These are phyloP conservation scores for Hylaea fasciaria DNA, from an alignment of 2,888 invertebrate species.

Conservation along the genomic window DNA sequence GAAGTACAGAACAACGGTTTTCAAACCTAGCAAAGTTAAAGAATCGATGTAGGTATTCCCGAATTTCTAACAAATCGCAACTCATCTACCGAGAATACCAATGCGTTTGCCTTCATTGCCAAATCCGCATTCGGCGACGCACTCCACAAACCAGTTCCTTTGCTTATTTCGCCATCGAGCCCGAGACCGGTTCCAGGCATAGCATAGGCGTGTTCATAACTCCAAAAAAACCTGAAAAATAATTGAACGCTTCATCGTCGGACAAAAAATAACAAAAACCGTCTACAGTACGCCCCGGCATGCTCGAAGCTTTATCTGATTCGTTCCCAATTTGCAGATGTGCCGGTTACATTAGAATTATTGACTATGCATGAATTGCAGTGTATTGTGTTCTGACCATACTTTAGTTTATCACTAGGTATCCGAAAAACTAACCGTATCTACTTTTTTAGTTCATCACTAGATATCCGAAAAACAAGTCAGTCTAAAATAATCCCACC, in stretches of 20 bases:
- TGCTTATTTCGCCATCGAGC: constrained; percentile 58
- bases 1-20: too few relatives aligned
- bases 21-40: too few relatives aligned
- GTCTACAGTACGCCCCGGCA: constrained; percentile 14
- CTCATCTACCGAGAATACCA: constrained; percentile 22
- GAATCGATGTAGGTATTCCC: not conserved
- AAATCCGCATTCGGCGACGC: constrained; percentile 58
- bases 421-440: too few relatives aligned
- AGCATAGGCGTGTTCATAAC: constrained; percentile 50
- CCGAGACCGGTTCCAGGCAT: constrained; percentile 62
- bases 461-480: too few relatives aligned
- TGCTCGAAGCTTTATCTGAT: constrained; percentile 35
- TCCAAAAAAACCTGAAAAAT: constrained; percentile 51
- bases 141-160: constrained; percentile 65
- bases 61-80: not conserved
- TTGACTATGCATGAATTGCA: constrained; percentile 36
- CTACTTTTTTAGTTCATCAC: too few relatives aligned
- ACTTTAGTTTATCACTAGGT: too few relatives aligned
- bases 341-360: constrained; percentile 30
- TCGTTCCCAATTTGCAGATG: constrained; percentile 39
- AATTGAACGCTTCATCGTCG: constrained; percentile 43
- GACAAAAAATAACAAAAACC: constrained; percentile 31
- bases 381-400: too few relatives aligned
- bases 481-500: too few relatives aligned
- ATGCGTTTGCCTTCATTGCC: constrained; percentile 64